Evolutionary conservation across 2,113 vertebrate genomes (phyloP).

Genomic region (Haemorhous mexicanus): DNA sequence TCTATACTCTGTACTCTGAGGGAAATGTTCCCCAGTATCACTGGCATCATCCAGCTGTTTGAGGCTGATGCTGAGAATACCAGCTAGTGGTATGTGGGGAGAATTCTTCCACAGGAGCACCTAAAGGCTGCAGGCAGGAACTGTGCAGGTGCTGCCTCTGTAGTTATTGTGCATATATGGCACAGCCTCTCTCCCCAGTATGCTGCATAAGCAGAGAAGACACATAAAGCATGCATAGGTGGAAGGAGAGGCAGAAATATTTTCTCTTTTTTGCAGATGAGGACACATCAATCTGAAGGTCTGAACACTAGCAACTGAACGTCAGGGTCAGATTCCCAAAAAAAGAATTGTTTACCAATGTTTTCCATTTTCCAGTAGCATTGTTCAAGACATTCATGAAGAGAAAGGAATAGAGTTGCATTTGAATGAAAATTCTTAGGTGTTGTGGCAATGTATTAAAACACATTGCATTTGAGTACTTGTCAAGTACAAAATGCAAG

Average conservation of each 20-base stretch:
- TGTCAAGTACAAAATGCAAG: conserved; percentile 16
- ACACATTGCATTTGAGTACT: background rate
- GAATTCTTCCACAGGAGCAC: background rate
- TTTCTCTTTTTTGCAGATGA: background rate
- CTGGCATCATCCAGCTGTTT: background rate
- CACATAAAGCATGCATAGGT: background rate
- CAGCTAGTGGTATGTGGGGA: background rate
- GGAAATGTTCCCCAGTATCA: background rate
- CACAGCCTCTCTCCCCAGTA: background rate
- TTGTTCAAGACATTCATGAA: background rate
- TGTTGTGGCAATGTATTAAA: background rate
- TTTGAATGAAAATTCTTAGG: conserved; percentile 32
- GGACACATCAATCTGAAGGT: background rate
- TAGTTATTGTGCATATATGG: background rate
- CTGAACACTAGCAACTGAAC: background rate
- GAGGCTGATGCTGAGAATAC: background rate
- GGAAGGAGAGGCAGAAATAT: background rate
- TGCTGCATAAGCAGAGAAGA: background rate
- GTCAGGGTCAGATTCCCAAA: background rate
- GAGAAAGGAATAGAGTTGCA: background rate
- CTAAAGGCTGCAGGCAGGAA: background rate
- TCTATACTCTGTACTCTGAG: background rate
- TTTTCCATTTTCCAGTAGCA: background rate
- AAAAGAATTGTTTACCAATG: background rate
- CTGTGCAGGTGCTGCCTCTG: background rate